phyloP scores from a whole-genome alignment of 2,888 invertebrate species.

The Heliconius aoede region DNA sequence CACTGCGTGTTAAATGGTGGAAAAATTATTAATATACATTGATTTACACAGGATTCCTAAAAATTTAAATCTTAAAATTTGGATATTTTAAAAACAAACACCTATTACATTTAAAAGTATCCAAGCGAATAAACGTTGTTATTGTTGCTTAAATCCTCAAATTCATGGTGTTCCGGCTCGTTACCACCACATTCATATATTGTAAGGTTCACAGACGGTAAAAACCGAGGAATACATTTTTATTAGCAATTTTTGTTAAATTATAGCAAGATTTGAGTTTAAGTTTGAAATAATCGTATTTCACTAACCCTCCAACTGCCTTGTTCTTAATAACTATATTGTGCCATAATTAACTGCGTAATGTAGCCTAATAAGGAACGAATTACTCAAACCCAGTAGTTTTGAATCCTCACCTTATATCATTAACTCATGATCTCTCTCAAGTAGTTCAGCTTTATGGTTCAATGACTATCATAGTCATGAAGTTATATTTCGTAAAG shows the following conservation, averaged over 20 bases:
- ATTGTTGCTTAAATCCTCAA: slow-evolving; percentile 70
- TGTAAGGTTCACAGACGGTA: slow-evolving; percentile 12
- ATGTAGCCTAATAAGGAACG: slow-evolving; percentile 46
- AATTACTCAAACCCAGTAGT: slow-evolving; percentile 60
- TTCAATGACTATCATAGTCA: background rate
- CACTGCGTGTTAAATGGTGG: no score
- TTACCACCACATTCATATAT: slow-evolving; percentile 22
- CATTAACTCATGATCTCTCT: slow-evolving; percentile 28
- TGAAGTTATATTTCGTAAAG: background rate
- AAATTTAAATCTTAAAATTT: no score
- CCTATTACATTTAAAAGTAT: background rate
- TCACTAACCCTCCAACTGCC: no score
- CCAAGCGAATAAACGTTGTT: slow-evolving; percentile 62
- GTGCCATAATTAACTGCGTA: no score
- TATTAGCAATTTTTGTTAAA: background rate
- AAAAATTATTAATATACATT: no score
- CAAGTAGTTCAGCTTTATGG: slow-evolving; percentile 27
- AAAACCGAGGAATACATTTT: background rate
- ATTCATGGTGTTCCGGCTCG: slow-evolving; percentile 60
- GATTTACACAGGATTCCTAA: no score
- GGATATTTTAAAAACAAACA: background rate
- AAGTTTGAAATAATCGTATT: no score
- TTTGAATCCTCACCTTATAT: slow-evolving; percentile 39
- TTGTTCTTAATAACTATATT: no score
- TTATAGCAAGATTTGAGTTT: background rate